These are phyloP conservation scores for Leptura quadrifasciata DNA, from an alignment of 2,888 invertebrate genomes.

Conservation along the genomic window DNA sequence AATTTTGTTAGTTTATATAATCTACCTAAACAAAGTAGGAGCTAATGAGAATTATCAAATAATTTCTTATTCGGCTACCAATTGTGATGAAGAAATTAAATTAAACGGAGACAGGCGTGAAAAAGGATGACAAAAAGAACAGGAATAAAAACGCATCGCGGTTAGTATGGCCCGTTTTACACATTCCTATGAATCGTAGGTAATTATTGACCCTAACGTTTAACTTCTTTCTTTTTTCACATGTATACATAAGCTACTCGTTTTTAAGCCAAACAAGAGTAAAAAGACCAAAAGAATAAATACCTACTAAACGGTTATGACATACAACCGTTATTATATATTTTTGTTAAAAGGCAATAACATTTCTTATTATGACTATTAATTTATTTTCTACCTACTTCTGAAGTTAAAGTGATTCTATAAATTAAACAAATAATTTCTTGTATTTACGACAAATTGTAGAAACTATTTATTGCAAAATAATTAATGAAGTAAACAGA, in stretches of 20 bases:
- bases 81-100: constrained; percentile 45
- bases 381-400: too few species aligned
- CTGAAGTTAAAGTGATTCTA: too few species aligned
- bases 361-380: not conserved
- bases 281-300: not conserved
- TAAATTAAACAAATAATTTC: too few species aligned
- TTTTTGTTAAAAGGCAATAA: not conserved
- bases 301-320: constrained; percentile 13
- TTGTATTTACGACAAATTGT: too few species aligned
- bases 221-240: constrained; percentile 33
- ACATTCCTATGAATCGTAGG: constrained; percentile 38
- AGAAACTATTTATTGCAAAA: too few species aligned
- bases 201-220: constrained; percentile 39
- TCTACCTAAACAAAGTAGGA: constrained; percentile 43
- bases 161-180: constrained; percentile 22
- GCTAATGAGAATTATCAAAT: constrained; percentile 49
- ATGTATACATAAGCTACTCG: constrained; percentile 35
- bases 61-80: constrained; percentile 37
- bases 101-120: constrained; percentile 34
- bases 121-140: constrained; percentile 28
- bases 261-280: constrained; percentile 33
- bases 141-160: constrained; percentile 24
- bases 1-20: not conserved
- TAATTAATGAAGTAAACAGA: too few species aligned
- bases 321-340: not conserved